Conservation (phyloP, 2,113 vertebrate species). For the Melanerpes formicivorus region DNA sequence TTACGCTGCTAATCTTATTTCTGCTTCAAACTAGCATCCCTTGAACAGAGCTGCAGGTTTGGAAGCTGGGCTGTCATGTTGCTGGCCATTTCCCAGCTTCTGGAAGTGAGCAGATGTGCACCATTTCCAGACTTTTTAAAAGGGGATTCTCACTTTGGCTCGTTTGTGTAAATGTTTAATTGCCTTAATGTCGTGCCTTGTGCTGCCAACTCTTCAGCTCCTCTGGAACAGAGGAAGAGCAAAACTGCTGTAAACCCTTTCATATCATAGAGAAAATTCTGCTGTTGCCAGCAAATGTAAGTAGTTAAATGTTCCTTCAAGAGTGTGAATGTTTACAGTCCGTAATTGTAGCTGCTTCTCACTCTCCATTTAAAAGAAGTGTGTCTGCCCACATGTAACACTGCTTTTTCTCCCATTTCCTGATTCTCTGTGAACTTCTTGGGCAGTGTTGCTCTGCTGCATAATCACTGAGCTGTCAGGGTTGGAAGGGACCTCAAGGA, state of each 20-base stretch:
- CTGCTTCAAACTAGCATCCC: neutral
- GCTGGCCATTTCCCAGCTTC: neutral
- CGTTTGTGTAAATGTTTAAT: neutral
- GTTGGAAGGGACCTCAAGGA: too few species aligned
- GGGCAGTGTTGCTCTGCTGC: neutral
- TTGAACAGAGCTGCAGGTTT: neutral
- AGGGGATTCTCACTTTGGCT: neutral
- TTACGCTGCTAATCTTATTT: neutral
- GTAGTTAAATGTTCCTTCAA: constrained; percentile 3
- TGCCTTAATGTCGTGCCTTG: neutral
- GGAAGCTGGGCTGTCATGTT: neutral
- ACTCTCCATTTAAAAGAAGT: neutral
- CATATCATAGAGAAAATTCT: neutral
- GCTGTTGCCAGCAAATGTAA: neutral
- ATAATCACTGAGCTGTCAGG: neutral
- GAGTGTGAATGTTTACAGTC: neutral
- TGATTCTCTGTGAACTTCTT: neutral
- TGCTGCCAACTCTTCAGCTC: neutral
- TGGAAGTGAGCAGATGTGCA: neutral
- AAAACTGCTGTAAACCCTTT: neutral
- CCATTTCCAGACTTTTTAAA: neutral
- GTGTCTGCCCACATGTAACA: neutral
- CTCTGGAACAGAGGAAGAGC: neutral
- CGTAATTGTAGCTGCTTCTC: neutral
- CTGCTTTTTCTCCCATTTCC: neutral